These are phyloP conservation scores for Lampropteryx suffumata DNA, from an alignment of 2,888 invertebrate species.

Conservation along the genomic window DNA sequence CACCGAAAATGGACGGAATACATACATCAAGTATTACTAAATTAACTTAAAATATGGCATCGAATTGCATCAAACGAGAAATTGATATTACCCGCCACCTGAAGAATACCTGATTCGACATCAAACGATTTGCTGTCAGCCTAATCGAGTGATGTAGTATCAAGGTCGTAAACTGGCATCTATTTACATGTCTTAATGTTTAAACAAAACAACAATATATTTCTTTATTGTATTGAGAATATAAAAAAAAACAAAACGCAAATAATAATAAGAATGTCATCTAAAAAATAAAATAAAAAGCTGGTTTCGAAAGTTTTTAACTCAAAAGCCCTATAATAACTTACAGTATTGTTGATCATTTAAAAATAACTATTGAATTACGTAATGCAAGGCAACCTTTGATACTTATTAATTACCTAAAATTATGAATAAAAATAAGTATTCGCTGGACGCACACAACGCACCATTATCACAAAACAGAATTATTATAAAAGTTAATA, in stretches of 20 bases:
- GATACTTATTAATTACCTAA: slow-evolving; percentile 11
- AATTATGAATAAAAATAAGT: slow-evolving; percentile 26
- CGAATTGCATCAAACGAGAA: slow-evolving; percentile 40
- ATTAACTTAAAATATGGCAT: slow-evolving; percentile 74
- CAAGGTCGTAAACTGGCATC: too few species aligned
- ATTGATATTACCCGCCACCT: slow-evolving; percentile 62
- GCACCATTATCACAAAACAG: slow-evolving; percentile 64
- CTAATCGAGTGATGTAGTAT: too few species aligned
- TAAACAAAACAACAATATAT: too few species aligned
- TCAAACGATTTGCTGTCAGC: too few species aligned
- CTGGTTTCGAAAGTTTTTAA: too few species aligned
- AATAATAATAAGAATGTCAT: too few species aligned
- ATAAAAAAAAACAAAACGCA: too few species aligned
- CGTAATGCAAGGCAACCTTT: slow-evolving; percentile 79
- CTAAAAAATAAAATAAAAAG: too few species aligned
- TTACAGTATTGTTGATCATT: slow-evolving; percentile 20
- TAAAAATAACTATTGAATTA: slow-evolving; percentile 40
- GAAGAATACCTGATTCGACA: neutral
- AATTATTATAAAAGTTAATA: slow-evolving; percentile 9
- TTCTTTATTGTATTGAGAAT: too few species aligned
- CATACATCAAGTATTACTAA: slow-evolving; percentile 36
- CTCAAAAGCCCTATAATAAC: too few species aligned
- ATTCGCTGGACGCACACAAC: slow-evolving; percentile 52
- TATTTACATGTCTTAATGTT: too few species aligned
- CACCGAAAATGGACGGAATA: slow-evolving; percentile 72